Base-by-base conservation (phyloP, 2,888 invertebrate genomes). In the Melipona bicolor region DNA sequence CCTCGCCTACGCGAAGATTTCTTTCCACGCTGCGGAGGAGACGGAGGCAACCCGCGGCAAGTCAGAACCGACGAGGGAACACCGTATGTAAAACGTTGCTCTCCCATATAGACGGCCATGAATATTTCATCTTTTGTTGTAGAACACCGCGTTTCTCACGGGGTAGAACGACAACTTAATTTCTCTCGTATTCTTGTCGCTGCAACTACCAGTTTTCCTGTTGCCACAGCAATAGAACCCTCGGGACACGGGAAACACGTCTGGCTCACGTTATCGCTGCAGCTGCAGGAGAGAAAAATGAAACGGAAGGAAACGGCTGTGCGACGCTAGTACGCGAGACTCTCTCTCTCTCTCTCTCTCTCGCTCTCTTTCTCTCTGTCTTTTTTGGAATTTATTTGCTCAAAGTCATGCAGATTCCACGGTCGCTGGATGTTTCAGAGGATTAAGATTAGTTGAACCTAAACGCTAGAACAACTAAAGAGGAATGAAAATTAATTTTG, bases 41-140 rank as follows among this genome's bases (percentile, higher is more conserved):
- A 74, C 68, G 67, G 59, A 78, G 76, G 50, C 21, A 9, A 43
- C 9, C 43, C 9, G 43, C n/a, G 62, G n/a, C 15, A 43, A 43
- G 43, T n/a, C 62, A 24, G 43, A 21, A 32, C 19, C 19, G 24
- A 2, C n/a, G 11, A 56, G 9, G 43, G 15, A 49, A n/a, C 76
- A 73, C 36, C 69, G 64, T 76, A 73, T 79, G 78, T 67, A 83
- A 82, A 73, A 24, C 61, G 50, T 79, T 78, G 62, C 59, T 24
- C 67, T 71, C 19, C 68, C 43, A 43, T 32, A 84, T 80, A 81
- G 81, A 54, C 77, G 49, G 6, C 64, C 85, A 84, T 81, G 85
- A 84, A 85, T 84, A 84, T 85, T 85, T 85, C 85, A 84, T 85
- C 69, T 70, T 43, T 72, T 27, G 62, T 70, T 24, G 72, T 32